A percentile compares a stretch with the other conserved stretches of the same genome.
Conservation (phyloP, 2,888 invertebrate genomes). For the Onthophagus sagittarius region DNA sequence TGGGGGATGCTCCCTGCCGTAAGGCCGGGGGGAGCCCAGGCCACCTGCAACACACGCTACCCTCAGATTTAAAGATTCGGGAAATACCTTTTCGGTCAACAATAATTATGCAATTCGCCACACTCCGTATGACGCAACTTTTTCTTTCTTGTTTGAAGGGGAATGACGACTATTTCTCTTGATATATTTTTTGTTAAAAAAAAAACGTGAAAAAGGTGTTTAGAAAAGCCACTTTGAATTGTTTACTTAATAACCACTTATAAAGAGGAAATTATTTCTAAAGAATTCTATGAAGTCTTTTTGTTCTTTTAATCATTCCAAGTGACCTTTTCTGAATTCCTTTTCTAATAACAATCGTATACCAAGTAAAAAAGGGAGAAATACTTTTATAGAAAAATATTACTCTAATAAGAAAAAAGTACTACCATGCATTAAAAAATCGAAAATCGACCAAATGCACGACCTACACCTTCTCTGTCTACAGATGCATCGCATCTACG, state of each 20-base stretch:
- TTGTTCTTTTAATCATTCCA: background rate
- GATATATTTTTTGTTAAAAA: too few relatives aligned
- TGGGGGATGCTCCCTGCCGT: conserved; percentile 51
- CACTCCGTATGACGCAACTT: conserved; percentile 12
- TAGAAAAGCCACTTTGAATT: too few relatives aligned
- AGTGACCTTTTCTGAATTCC: background rate
- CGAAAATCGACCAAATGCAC: conserved; percentile 30
- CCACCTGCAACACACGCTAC: conserved; percentile 56
- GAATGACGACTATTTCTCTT: background rate
- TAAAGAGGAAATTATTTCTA: too few relatives aligned
- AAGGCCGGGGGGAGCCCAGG: conserved; percentile 56
- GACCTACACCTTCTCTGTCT: conserved; percentile 31
- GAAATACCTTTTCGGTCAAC: too few relatives aligned
- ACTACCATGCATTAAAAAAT: conserved; percentile 32
- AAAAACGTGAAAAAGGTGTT: too few relatives aligned
- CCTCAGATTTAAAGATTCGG: conserved; percentile 30
- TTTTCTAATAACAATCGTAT: background rate
- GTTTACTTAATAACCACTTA: too few relatives aligned
- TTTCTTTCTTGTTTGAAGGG: conserved; percentile 1
- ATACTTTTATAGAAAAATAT: conserved; percentile 16
- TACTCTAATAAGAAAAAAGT: conserved; percentile 17
- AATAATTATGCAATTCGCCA: background rate
- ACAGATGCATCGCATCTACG: conserved; percentile 35
- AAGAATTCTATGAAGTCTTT: too few relatives aligned
- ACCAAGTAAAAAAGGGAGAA: background rate